Percentiles rank a stretch among this genome's conserved stretches.
phyloP scores from a whole-genome alignment of 2,797 vertebrate species.

The Dermochelys coriacea region DNA sequence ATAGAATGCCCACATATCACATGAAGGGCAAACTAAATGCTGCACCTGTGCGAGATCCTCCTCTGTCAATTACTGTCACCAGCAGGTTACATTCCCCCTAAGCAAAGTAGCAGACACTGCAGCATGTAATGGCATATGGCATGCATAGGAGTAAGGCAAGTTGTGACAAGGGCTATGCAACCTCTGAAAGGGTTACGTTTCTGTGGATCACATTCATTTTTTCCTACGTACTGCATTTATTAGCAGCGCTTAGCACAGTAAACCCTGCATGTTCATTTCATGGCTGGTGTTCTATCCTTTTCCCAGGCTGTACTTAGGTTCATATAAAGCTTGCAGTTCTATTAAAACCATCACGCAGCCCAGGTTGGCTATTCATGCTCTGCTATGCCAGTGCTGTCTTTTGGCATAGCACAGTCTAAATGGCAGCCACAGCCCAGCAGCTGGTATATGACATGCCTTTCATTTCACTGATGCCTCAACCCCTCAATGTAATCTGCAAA shows the following conservation, averaged over 20 bases:
- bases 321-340: not conserved
- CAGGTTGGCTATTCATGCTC: not conserved
- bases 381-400: not conserved
- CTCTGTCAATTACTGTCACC: slow-evolving; percentile 44
- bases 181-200: not conserved
- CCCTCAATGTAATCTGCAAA: not conserved
- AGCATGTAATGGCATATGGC: not conserved
- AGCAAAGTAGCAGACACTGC: not conserved
- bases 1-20: not conserved
- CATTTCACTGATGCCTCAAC: not conserved
- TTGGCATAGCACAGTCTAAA: not conserved
- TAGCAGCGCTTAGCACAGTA: not conserved
- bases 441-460: not conserved
- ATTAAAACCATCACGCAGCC: not conserved
- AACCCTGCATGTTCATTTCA: not conserved
- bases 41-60: slow-evolving; percentile 3
- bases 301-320: not conserved
- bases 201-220: not conserved
- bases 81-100: slow-evolving; percentile 23
- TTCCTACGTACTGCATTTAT: fast-evolving
- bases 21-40: slow-evolving; percentile 44
- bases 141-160: fast-evolving
- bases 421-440: not conserved
- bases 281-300: not conserved
- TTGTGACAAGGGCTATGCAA: fast-evolving